Base-by-base conservation (phyloP, 2,797 vertebrate species). In the Hydrocynus forskahlii region DNA sequence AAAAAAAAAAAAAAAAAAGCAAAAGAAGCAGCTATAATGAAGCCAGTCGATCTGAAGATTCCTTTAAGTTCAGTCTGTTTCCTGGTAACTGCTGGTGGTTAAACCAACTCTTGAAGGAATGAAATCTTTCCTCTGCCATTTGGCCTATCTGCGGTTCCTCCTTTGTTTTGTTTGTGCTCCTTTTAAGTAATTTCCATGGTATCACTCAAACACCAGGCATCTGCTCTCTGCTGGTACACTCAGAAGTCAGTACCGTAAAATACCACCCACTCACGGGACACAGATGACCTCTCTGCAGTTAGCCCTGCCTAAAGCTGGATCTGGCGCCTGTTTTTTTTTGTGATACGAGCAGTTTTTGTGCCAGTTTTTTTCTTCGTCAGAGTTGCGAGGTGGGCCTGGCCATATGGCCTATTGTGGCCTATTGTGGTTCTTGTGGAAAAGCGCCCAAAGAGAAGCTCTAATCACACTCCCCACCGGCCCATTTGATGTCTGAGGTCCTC, bases 401-500 rank as follows among this genome's bases (percentile, higher is more conserved):
- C 80, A 76, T 75, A 67, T 16, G 75, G 76, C 57, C 79, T 43
- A 75, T 67, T 43, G 69, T 78, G 87, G 40, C 19, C 38, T 67
- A 64, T 86, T 85, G 88, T 86, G 67, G n/a, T 66, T 67, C 40
- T 79, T 90, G 84, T 84, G 86, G 83, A 90, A 87, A 81, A 84
- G 79, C 89, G 88, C 87, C 25, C 43, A 75, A 68, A 76, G 29
- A 57, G 35, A 66, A 69, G 50, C 79, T 77, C 57, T 83, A 81
- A 86, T 83, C 67, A 80, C 62, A 45, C 66, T 69, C 60, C 78
- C 50, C 66, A 69, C 83, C 84, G 86, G 88, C 80, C 83, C 76
- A 38, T 29, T 81, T 88, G 82, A 88, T 83, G 80, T 88, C 85
- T 84, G 86, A 68, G 90, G 89, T 84, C 88, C 57, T 88, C 83